Evolutionary conservation across 2,888 invertebrate species (phyloP).

Genomic region (Erebia ligea): DNA sequence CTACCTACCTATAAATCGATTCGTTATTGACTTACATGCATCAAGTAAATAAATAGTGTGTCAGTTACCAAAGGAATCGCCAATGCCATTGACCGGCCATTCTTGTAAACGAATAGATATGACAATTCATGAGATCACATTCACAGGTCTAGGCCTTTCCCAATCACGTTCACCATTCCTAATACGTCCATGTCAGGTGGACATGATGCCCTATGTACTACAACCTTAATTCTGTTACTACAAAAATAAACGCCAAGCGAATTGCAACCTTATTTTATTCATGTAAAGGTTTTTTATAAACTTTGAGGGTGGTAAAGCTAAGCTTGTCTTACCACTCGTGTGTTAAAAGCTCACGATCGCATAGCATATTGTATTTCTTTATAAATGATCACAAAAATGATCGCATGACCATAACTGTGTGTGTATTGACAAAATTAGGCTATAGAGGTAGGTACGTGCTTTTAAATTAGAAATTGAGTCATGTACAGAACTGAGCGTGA

Average conservation of each 20-base stretch:
- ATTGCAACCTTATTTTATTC: slow-evolving; percentile 38
- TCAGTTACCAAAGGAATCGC: slow-evolving; percentile 30
- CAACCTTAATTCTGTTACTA: slow-evolving; percentile 33
- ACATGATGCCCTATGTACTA: slow-evolving; percentile 57
- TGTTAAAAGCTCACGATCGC: slow-evolving; percentile 69
- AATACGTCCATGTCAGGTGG: slow-evolving; percentile 73
- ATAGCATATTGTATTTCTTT: slow-evolving; percentile 68
- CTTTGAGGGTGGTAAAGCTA: slow-evolving; percentile 23
- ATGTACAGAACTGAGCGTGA: neutral
- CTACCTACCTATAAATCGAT: neutral
- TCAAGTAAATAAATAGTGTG: slow-evolving; percentile 20
- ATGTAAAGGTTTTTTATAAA: slow-evolving; percentile 29
- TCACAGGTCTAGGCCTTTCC: slow-evolving; percentile 54
- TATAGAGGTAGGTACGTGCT: slow-evolving; percentile 15
- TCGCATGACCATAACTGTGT: slow-evolving; percentile 61
- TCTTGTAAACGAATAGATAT: slow-evolving; percentile 33
- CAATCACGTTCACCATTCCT: slow-evolving; percentile 66
- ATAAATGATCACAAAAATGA: slow-evolving; percentile 70
- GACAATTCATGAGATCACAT: slow-evolving; percentile 45
- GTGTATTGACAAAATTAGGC: slow-evolving; percentile 32
- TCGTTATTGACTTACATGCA: slow-evolving; percentile 27
- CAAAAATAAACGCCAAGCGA: slow-evolving; percentile 17
- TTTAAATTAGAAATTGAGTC: slow-evolving; percentile 8
- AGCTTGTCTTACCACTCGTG: slow-evolving; percentile 51
- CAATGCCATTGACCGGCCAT: slow-evolving; percentile 32